A percentile compares a stretch with the other conserved stretches of the same genome.
Evolutionary conservation across 2,113 vertebrate genomes (phyloP).

Genomic region (Collichthys lucidus): DNA sequence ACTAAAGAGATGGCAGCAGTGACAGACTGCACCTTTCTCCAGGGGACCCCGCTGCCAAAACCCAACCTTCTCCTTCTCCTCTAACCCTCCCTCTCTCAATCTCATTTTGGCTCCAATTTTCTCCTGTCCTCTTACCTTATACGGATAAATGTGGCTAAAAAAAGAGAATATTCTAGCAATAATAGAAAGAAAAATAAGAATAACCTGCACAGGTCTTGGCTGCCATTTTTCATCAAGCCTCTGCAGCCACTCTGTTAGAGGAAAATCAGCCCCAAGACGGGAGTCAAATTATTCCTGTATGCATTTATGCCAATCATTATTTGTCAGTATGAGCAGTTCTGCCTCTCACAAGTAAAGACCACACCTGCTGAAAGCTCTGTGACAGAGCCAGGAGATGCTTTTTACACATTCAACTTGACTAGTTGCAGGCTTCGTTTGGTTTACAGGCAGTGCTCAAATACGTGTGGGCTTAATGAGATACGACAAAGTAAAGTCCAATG

Average conservation of each 20-base stretch:
- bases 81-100: background rate
- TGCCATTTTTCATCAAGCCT: slow-evolving; percentile 18
- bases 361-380: background rate
- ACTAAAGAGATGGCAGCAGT: slow-evolving; percentile 32
- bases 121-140: slow-evolving; percentile 10
- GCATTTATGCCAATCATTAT: slow-evolving; percentile 44
- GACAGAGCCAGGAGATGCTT: slow-evolving; percentile 1
- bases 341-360: slow-evolving; percentile 1
- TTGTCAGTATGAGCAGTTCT: slow-evolving; percentile 42
- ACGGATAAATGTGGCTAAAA: slow-evolving; percentile 29
- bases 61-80: slow-evolving; percentile 18
- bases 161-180: slow-evolving; percentile 23
- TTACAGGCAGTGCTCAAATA: background rate
- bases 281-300: slow-evolving; percentile 52
- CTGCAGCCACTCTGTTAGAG: slow-evolving; percentile 13
- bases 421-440: background rate
- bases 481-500: background rate
- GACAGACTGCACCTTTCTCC: slow-evolving; percentile 57
- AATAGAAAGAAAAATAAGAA: background rate
- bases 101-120: slow-evolving; percentile 19
- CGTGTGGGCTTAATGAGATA: background rate
- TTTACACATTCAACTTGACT: background rate
- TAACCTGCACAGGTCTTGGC: background rate
- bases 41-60: slow-evolving; percentile 48
- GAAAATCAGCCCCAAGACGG: slow-evolving; percentile 25